Evolutionary conservation across 2,888 invertebrate species (phyloP), one percentile per base, ranked within the genome.

Genomic region (Anagyrus pseudococci): DNA sequence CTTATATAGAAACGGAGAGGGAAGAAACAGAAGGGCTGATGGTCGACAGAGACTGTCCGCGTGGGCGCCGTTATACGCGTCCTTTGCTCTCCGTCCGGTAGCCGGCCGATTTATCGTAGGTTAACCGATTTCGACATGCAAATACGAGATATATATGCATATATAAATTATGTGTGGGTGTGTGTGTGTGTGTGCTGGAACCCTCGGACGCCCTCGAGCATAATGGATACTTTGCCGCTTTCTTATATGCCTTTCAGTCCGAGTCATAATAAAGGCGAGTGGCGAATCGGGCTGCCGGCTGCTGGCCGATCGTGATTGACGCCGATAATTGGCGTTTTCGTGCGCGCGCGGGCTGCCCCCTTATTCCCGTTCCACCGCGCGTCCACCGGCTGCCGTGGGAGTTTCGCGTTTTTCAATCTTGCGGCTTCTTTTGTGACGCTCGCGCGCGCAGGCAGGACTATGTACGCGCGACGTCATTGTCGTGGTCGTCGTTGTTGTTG

Each of bases 241-340:
- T n/a, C 3, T 44, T 44, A 4, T 46, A 10, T 22, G 20, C 13
- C 23, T 15, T 10, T n/a, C 23, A 37, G 8, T 37, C 33, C 33
- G n/a, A n/a, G 33, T 37, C 33, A 37, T 37, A 37, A 10, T 10
- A 29, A 10, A 10, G 29, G 29, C 6, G 8, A 15, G 4, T 10
- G 8, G 8, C 2, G 33, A 37, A 37, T 37, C 33, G 33, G 33
- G 10, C n/a, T n/a, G 10, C 33, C 2, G 3, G 15, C 13, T 15
- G 15, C 10, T 37, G 13, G 33, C 13, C 7, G 56, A 53, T 60
- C 49, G 47, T 50, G 57, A 64, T 61, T 43, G 60, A 47, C 54
- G 57, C 44, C 20, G 54, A 64, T 61, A 64, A 61, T 61, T 52
- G 62, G 48, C 47, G 25, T 55, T 61, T 44, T 43, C 25, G 23